Conservation (phyloP, 2,797 vertebrate genomes). For the Phylloscopus collybita region DNA sequence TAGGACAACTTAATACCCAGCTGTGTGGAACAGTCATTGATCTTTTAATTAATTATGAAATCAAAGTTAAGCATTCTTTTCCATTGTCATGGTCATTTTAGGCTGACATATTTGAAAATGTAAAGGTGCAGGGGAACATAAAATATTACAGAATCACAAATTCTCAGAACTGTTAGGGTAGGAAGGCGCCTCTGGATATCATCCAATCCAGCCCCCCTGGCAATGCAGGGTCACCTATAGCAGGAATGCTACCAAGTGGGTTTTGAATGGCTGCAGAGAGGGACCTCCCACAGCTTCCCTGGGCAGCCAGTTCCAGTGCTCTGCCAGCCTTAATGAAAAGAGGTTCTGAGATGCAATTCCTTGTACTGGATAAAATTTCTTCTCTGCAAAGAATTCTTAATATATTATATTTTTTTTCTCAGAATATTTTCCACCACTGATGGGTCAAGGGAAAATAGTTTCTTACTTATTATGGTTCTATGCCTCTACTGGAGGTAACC, state of each 20-base stretch:
- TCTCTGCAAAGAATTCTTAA: not conserved
- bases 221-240: not conserved
- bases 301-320: not conserved
- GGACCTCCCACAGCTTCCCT: not conserved
- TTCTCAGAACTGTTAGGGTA: not conserved
- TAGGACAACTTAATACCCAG: slow-evolving; percentile 50
- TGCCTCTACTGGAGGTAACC: not conserved
- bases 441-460: not conserved
- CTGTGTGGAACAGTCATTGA: slow-evolving; percentile 10
- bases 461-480: not conserved
- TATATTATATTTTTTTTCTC: not conserved
- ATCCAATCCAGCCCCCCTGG: not conserved
- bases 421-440: not conserved
- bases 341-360: not conserved
- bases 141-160: not conserved
- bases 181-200: not conserved
- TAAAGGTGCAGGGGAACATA: not conserved
- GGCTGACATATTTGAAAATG: not conserved
- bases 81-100: not conserved
- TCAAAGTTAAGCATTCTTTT: slow-evolving; percentile 10
- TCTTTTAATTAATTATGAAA: slow-evolving; percentile 66
- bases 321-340: not conserved
- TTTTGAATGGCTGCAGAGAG: not conserved
- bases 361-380: not conserved
- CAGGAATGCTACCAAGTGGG: not conserved